Evolutionary conservation across 2,888 invertebrate species (phyloP).

Genomic region (Drosophila vallismaia): DNA sequence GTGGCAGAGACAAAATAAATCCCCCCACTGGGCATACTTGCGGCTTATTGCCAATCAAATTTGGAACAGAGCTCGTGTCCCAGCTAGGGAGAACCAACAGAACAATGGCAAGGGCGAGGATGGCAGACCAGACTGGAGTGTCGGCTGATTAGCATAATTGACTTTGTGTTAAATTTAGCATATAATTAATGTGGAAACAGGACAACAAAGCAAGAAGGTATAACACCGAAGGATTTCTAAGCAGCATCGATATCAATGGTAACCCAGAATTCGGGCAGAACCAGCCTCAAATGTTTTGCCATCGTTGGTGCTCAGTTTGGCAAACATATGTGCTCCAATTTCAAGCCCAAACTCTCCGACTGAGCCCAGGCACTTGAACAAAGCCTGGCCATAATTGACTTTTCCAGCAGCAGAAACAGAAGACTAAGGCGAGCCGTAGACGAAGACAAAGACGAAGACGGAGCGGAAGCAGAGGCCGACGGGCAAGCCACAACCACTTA

Average conservation of each 20-base stretch:
- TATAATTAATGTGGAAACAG: slow-evolving; percentile 72
- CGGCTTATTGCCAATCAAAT: slow-evolving; percentile 71
- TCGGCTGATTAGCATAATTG: slow-evolving; percentile 74
- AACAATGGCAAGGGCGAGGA: slow-evolving; percentile 6
- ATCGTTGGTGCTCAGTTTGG: slow-evolving; percentile 28
- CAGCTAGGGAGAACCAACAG: slow-evolving; percentile 23
- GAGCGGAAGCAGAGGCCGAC: slow-evolving; percentile 13
- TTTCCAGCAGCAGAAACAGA: slow-evolving; percentile 39
- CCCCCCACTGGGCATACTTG: slow-evolving; percentile 68
- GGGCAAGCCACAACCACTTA: slow-evolving; percentile 34
- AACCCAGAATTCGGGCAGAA: slow-evolving; percentile 17
- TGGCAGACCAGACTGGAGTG: not conserved
- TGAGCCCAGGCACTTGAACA: slow-evolving; percentile 65
- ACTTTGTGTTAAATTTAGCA: slow-evolving; percentile 76
- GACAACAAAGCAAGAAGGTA: slow-evolving; percentile 9
- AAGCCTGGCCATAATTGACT: slow-evolving; percentile 72
- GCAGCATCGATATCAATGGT: slow-evolving; percentile 14
- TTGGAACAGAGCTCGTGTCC: slow-evolving; percentile 44
- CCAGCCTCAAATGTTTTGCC: slow-evolving; percentile 20
- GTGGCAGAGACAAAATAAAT: slow-evolving; percentile 31
- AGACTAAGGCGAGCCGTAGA: slow-evolving; percentile 35
- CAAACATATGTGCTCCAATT: slow-evolving; percentile 58
- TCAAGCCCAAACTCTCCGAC: slow-evolving; percentile 44
- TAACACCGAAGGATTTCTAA: not conserved
- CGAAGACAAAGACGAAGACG: not conserved